These are phyloP conservation scores for Discoglossus pictus DNA, from an alignment of 2,797 vertebrate genomes.

Conservation along the genomic window DNA sequence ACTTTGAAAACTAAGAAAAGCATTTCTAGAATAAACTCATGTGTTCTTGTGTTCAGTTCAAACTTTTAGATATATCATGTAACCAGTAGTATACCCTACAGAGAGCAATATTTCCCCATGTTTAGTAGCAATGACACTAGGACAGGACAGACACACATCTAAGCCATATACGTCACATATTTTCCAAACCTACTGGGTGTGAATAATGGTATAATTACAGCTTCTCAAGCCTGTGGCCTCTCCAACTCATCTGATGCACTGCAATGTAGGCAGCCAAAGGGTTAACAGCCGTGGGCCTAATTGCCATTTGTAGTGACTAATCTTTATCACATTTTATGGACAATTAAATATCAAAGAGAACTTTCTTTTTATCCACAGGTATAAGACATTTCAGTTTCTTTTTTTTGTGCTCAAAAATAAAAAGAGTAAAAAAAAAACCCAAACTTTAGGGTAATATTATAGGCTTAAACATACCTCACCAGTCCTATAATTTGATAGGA, in stretches of 20 bases:
- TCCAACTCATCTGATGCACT: constrained; percentile 12
- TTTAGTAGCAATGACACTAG: constrained; percentile 8
- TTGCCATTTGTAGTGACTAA: constrained; percentile 58
- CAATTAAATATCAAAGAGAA: constrained; percentile 79
- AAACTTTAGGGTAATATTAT: constrained; percentile 63
- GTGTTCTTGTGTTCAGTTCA: too few relatives aligned
- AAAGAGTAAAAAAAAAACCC: constrained; percentile 42
- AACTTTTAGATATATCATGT: too few relatives aligned
- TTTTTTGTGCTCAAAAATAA: constrained; percentile 55
- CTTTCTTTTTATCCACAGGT: constrained; percentile 42
- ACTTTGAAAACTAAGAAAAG: too few relatives aligned
- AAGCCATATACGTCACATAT: constrained; percentile 61
- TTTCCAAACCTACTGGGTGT: constrained; percentile 72
- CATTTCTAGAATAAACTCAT: too few relatives aligned
- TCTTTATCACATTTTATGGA: constrained; percentile 79
- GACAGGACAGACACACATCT: constrained; percentile 16
- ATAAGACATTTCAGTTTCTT: constrained; percentile 71
- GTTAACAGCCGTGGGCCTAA: constrained; percentile 35
- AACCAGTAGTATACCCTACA: too few relatives aligned
- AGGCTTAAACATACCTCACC: constrained; percentile 55
- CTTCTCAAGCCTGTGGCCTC: constrained; percentile 65
- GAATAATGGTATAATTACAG: constrained; percentile 76
- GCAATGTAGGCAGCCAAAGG: constrained; percentile 2
- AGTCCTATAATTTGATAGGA: constrained; percentile 61
- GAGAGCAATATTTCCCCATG: too few relatives aligned